Evolutionary conservation across 2,797 vertebrate genomes (phyloP).

Genomic region (Acanthurus lineatus): DNA sequence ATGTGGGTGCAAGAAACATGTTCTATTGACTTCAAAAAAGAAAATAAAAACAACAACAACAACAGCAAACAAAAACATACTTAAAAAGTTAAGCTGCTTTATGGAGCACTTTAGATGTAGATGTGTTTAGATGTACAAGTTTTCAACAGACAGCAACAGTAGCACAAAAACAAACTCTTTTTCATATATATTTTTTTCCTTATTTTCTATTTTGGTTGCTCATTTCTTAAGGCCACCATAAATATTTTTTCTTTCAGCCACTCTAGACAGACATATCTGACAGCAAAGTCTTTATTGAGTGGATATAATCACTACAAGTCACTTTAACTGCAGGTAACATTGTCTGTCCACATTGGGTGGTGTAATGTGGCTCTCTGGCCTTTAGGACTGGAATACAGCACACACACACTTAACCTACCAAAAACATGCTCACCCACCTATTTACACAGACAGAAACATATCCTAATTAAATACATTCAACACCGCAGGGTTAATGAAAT

Average conservation of each 20-base stretch:
- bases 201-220: slow-evolving; percentile 23
- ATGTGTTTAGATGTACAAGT: slow-evolving; percentile 3
- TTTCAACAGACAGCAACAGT: neutral
- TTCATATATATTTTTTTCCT: neutral
- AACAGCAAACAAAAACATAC: neutral
- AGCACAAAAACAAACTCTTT: neutral
- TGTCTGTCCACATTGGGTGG: slow-evolving; percentile 3
- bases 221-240: neutral
- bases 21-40: slow-evolving; percentile 13
- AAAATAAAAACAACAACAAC: no score
- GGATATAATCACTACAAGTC: neutral
- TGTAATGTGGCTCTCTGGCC: slow-evolving; percentile 19
- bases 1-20: neutral
- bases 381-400: slow-evolving; percentile 5
- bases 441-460: slow-evolving; percentile 40
- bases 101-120: neutral
- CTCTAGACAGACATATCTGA: slow-evolving; percentile 14
- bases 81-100: neutral
- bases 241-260: neutral
- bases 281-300: neutral
- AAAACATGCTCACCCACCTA: slow-evolving; percentile 39
- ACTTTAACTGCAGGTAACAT: slow-evolving; percentile 20
- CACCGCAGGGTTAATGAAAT: slow-evolving; percentile 29
- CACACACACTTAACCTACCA: slow-evolving; percentile 11
- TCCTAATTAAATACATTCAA: slow-evolving; percentile 61